Evolutionary conservation across 2,888 invertebrate species (phyloP), one percentile per base, ranked within the genome.

Genomic region (Leucania comma): DNA sequence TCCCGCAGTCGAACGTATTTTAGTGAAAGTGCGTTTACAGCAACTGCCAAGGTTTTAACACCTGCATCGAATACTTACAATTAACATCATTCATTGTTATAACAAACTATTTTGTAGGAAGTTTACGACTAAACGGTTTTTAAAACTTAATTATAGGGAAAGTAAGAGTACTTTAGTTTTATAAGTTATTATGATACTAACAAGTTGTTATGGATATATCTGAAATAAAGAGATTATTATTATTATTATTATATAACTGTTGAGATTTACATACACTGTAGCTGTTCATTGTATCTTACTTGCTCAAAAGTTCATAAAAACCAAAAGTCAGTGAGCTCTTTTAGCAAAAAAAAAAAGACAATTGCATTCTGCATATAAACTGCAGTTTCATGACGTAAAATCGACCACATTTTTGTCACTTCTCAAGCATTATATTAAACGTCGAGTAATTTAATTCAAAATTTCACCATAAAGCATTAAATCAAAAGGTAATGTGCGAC

Each of bases 1-100:
- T 84, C 83, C 80, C 80, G 80, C 80, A 64, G 72, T 77, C 73
- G 78, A 85, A 85, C 86, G 86, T 86, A 86, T 86, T 87, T 82
- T 80, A 92, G 93, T 93, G 93, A 93, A 94, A 94, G 94, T 93
- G 83, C 87, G 85, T 89, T 87, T 75, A 82, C 82, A 85, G 86
- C 87, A 89, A 83, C 86, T 87, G 83, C 87, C 93, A 93, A 93
- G 92, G 93, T 90, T 91, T 89, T 87, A 86, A 87, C 88, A 86
- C 87, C 85, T 88, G 88, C 89, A 88, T 84, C 84, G 26, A 62
- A 70, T 53, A 48, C 79, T 62, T 70, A 70, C 82, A 74, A 70
- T 58, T 68, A 62, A 68, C 72, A 79, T 68, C 62, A 73, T 77
- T 81, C 64, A 73, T 72, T 81, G 60, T 67, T 61, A 62, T 62